Evolutionary conservation across 2,113 vertebrate species (phyloP), one percentile per base, ranked within the genome.

Genomic region (Microcebus griseorufus): DNA sequence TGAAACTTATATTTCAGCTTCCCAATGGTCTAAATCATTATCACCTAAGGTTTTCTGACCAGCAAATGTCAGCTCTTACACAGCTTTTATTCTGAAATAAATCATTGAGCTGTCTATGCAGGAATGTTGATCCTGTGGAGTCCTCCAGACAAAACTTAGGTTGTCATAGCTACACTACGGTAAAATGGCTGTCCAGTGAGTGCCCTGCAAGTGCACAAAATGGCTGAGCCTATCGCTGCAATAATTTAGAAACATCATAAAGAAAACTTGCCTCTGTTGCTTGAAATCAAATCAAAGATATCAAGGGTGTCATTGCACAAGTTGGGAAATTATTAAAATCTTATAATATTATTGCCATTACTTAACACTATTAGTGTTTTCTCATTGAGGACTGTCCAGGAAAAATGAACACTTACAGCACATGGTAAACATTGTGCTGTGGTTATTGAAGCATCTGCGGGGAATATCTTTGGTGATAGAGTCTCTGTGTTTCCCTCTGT

Each of bases 281-380:
- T 97, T 93, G 81, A 98, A 97, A 94, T 90, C 2, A 95, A 97
- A 97, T 94, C 12, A 60, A 97, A 96, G 81, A 60, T 93, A 95
- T 98, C 88, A 98, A 98, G 78, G 89, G 92, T 98, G 95, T 98
- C 98, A 98, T 97, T 98, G 98, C 75, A 98, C 98, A 98, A 98
- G 83, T 97, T 98, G 96, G 95, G 98, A 96, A 96, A 96, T 97
- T 97, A 98, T 98, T 98, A 99, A 99, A 99, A 97, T 96, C 79
- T 97, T 98, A 98, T 93, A 93, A 98, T 98, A 97, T 96, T 64
- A 1, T 82, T 95, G 96, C 93, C 96, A 98, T 98, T 98, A 98
- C 93, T 98, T 98, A 98, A 97, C 72, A 84, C 39, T 98, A 80
- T 97, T 98, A 97, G 95, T 93, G 92, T 94, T 98, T 98, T 98